phyloP scores from a whole-genome alignment of 2,888 invertebrate species.

The Norana najaformis region DNA sequence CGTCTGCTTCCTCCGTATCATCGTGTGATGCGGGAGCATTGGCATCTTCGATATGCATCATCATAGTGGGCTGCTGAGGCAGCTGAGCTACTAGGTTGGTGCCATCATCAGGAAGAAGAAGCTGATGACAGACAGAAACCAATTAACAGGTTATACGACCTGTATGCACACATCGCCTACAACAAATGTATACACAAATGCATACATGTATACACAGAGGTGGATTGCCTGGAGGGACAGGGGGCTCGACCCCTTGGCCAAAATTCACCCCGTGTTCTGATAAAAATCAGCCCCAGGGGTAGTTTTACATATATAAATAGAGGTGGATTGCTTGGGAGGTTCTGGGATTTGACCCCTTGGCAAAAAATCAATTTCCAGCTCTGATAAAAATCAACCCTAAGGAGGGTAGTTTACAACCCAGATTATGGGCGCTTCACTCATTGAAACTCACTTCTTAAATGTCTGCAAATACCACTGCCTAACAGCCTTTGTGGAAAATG shows the following conservation, averaged over 20 bases:
- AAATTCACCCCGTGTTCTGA: neutral
- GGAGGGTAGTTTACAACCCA: too few relatives aligned
- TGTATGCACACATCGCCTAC: neutral
- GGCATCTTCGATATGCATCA: neutral
- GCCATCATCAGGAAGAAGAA: neutral
- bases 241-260: neutral
- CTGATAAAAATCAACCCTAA: too few relatives aligned
- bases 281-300: too few relatives aligned
- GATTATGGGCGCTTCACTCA: too few relatives aligned
- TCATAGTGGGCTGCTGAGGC: neutral
- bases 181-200: neutral
- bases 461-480: too few relatives aligned
- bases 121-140: neutral
- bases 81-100: neutral
- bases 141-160: neutral
- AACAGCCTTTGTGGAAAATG: too few relatives aligned
- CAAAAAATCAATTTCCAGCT: too few relatives aligned
- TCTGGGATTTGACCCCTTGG: too few relatives aligned
- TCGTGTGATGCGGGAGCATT: neutral
- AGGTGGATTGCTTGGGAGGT: too few relatives aligned
- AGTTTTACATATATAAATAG: too few relatives aligned
- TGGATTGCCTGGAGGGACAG: neutral
- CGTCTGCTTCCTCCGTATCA: neutral
- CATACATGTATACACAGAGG: neutral
- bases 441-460: too few relatives aligned